Evolutionary conservation across 1,140 invertebrate species (phyloP), one percentile per base, ranked within the genome.

Genomic region (Propsilocerus akamusi): DNA sequence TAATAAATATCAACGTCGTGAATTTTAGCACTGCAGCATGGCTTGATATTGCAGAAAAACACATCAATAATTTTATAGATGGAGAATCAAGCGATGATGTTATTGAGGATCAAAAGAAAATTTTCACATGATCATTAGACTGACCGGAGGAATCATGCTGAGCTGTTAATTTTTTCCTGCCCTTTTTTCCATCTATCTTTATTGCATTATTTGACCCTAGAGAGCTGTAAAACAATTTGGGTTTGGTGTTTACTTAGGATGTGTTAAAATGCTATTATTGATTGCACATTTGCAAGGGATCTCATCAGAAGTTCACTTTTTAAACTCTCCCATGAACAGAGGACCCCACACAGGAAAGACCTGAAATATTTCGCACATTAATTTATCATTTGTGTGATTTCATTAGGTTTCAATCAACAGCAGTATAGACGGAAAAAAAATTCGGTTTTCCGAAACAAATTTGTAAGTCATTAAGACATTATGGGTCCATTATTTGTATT

Each of bases 401-500:
- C n/a, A n/a, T n/a, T 41, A 8, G 34, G 10, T 41, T 41, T 41
- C 34, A 41, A 41, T 41, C 34, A 41, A 20, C 34, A 41, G 28
- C 10, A n/a, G n/a, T n/a, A n/a, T n/a, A n/a, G n/a, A n/a, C 28
- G 10, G n/a, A 30, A 30, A 30, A 30, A 30, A n/a, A n/a, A n/a
- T n/a, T n/a, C n/a, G n/a, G 10, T 11, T 11, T 11, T 30, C 10
- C 10, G n/a, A 30, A 30, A 30, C n/a, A 2, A 11, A 30, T 17
- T 41, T 41, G n/a, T 41, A 41, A 41, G 14, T 41, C 34, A 41
- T 41, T 41, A 41, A 41, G 34, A 17, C 28, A 30, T 30, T 30
- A 30, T 30, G 10, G 2, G 28, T 8, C 34, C 17, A 8, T 5
- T 8, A 41, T 20, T 20, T 20, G 34, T n/a, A n/a, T n/a, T n/a